Conservation (phyloP, 1,140 invertebrate species). For the Tetramorium parvispinum region DNA sequence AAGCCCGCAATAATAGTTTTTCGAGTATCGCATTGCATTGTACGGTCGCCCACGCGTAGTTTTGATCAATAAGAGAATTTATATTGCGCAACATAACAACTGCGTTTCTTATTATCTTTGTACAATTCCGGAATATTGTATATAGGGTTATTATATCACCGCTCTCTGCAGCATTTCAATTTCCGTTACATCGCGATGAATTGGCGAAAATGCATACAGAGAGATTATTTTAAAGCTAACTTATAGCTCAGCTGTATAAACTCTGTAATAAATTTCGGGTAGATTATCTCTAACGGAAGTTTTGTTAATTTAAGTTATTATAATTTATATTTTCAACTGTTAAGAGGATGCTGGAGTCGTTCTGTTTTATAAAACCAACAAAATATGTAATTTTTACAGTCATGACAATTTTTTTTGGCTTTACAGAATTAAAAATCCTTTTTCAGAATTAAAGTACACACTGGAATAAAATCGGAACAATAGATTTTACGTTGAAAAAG, state of each 20-base stretch:
- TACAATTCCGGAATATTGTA: conserved; percentile 23
- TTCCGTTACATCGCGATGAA: conserved; percentile 14
- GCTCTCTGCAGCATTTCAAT: neutral
- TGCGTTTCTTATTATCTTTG: conserved; percentile 47
- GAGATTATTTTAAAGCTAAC: neutral
- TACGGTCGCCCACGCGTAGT: conserved; percentile 8
- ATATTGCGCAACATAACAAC: conserved; percentile 51
- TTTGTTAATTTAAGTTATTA: neutral
- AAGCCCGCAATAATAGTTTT: conserved; percentile 63
- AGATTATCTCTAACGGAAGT: neutral
- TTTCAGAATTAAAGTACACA: no score
- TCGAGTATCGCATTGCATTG: conserved; percentile 40
- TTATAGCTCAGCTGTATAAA: neutral
- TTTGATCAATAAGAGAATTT: conserved; percentile 67
- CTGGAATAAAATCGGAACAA: no score
- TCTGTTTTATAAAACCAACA: no score
- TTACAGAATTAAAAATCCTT: no score
- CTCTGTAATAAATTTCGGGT: neutral
- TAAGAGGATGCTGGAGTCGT: no score
- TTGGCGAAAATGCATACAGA: neutral
- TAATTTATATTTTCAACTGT: neutral
- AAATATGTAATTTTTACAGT: no score
- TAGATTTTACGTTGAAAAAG: no score
- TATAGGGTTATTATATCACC: neutral
- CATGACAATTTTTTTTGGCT: no score